A percentile compares a stretch with the other conserved stretches of the same genome.
phyloP scores from a whole-genome alignment of 2,888 invertebrate genomes.

The Papilio gigon region DNA sequence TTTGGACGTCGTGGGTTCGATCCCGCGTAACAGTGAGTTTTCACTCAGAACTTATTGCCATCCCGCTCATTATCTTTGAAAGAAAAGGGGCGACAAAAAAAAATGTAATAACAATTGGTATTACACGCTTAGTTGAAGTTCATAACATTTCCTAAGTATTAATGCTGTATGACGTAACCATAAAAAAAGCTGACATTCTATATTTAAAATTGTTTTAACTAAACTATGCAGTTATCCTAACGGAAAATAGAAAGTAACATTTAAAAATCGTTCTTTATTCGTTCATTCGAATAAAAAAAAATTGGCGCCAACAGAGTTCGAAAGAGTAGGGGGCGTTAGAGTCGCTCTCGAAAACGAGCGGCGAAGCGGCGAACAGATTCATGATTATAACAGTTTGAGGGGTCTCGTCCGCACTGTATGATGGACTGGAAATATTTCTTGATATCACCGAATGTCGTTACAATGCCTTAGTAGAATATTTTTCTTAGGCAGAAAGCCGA shows the following conservation, averaged over 20 bases:
- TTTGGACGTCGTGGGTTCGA: too few relatives aligned
- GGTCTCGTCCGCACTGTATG: conserved; percentile 70
- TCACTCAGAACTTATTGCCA: too few relatives aligned
- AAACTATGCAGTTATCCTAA: too few relatives aligned
- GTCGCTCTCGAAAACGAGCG: conserved; percentile 54
- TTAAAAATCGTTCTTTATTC: conserved; percentile 1
- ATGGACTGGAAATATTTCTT: conserved; percentile 80
- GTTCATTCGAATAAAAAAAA: conserved; percentile 21
- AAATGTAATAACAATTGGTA: too few relatives aligned
- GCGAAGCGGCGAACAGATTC: conserved; percentile 70
- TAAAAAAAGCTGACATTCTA: too few relatives aligned
- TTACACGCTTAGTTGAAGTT: too few relatives aligned
- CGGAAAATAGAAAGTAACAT: not conserved
- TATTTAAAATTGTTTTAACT: too few relatives aligned
- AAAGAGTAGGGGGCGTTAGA: conserved; percentile 61
- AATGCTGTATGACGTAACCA: too few relatives aligned
- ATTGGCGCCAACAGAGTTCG: conserved; percentile 51
- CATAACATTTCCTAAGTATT: too few relatives aligned
- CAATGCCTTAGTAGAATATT: conserved; percentile 80
- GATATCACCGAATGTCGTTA: conserved; percentile 77
- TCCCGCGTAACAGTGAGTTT: too few relatives aligned
- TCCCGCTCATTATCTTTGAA: too few relatives aligned
- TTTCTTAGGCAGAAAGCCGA: conserved; percentile 82
- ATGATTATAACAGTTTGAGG: conserved; percentile 71
- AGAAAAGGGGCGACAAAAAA: too few relatives aligned